Percentiles rank a stretch among this genome's conserved stretches.
phyloP scores from a whole-genome alignment of 2,888 invertebrate species.

The Prosapia bicincta region DNA sequence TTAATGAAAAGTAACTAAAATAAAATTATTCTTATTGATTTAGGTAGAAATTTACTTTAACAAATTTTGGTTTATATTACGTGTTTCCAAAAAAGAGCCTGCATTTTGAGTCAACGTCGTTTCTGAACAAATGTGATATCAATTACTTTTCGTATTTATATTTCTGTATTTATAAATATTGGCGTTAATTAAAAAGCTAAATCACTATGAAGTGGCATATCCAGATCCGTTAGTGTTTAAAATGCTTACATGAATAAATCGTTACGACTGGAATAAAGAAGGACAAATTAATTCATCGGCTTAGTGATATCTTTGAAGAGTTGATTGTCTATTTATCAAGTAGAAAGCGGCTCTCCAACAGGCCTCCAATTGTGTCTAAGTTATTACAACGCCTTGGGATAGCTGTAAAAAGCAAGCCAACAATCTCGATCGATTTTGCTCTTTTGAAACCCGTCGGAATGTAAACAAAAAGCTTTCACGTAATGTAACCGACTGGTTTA shows the following conservation, averaged over 20 bases:
- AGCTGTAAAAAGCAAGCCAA: background rate
- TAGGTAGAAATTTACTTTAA: no score
- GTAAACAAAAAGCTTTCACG: slow-evolving; percentile 26
- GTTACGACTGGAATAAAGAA: background rate
- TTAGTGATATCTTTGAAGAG: background rate
- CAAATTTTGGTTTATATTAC: no score
- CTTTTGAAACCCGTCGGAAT: slow-evolving; percentile 18
- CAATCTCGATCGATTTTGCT: slow-evolving; percentile 10
- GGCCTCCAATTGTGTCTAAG: slow-evolving; percentile 26
- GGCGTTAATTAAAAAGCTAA: no score
- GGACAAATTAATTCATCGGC: background rate
- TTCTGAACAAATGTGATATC: no score
- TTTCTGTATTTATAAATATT: no score
- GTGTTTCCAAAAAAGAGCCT: no score
- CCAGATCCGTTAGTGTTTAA: background rate
- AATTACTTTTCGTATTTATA: no score
- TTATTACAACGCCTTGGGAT: slow-evolving; percentile 23
- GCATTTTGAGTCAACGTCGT: no score
- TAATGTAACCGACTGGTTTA: slow-evolving; percentile 13
- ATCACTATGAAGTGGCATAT: no score
- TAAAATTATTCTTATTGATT: no score
- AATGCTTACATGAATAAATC: background rate
- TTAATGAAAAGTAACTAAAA: no score
- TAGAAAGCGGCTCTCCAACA: background rate
- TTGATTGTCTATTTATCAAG: background rate